Base-by-base conservation (phyloP, 1,140 invertebrate species). In the Temnothorax curvispinosus region DNA sequence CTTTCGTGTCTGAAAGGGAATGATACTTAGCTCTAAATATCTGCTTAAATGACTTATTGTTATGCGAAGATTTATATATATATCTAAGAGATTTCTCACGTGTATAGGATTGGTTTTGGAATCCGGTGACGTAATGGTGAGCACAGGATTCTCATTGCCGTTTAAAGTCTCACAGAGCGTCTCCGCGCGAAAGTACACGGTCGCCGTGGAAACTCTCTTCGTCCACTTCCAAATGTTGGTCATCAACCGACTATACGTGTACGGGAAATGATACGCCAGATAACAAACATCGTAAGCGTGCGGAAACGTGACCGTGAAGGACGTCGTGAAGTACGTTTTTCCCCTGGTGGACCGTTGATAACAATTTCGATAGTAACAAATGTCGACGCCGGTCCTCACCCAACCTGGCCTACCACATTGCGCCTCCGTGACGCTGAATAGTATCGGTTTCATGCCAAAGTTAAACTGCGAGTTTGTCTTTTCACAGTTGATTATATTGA, bases 401-500 rank as follows among this genome's bases (percentile, higher is more conserved):
- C 98, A 99, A 44, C 97, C 96, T 64, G 96, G 95, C 89, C 96
- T 96, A 60, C 97, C 97, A 50, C 96, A 90, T 64, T 96, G 94
- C 1, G 97, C 96, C 88, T 98, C 97, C 74, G 94, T 96, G 6
- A 98, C 97, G 41, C 98, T 99, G 94, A 97, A 99, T 92, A 99
- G 94, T n/a, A 99, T 96, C 47, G 98, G 98, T 93, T 98, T 98
- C 98, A 99, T 99, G 15, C 98, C 98, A 94, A 97, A 98, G 94
- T 98, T 98, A 93, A 98, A 99, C 94, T 99, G 98, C 86, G 98
- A 98, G 94, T 98, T 98, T 21, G 97, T 96, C 94, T 99, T 99
- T 92, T 98, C 97, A 95, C 98, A 98, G 95, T 99, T 99, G 67
- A 99, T 96, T 56, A 99, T 98, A 94, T 99, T 99, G 94, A 99